phyloP scores from a whole-genome alignment of 2,888 invertebrate genomes.

The Leptinotarsa juncta region DNA sequence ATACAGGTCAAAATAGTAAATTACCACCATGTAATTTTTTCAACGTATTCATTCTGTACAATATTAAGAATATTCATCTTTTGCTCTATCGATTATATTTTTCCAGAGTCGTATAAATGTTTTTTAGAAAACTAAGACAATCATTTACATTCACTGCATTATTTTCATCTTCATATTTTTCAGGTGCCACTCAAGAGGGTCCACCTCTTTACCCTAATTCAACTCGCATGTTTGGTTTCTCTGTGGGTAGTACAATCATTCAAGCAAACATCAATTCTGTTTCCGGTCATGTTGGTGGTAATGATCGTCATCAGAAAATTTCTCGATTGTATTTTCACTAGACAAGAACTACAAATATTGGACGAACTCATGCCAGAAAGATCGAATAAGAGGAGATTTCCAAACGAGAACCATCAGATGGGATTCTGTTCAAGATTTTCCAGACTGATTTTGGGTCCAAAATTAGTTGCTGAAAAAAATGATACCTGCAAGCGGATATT shows the following conservation, averaged over 20 bases:
- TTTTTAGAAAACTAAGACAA: no score
- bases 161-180: not conserved
- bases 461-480: constrained; percentile 46
- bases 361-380: constrained; percentile 98
- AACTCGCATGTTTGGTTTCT: constrained; percentile 85
- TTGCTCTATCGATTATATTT: no score
- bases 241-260: constrained; percentile 95
- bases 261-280: constrained; percentile 90
- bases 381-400: constrained; percentile 72
- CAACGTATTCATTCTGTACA: no score
- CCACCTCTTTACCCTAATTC: constrained; percentile 92
- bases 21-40: no score
- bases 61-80: no score
- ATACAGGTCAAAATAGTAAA: no score
- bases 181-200: constrained; percentile 92
- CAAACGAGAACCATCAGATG: constrained; percentile 67
- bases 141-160: no score
- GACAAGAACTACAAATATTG: constrained; percentile 92
- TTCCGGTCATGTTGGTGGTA: constrained; percentile 96
- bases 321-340: constrained; percentile 90
- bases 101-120: no score
- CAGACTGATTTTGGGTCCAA: constrained; percentile 58
- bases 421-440: constrained; percentile 50
- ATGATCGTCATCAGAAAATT: constrained; percentile 96
- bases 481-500: constrained; percentile 30